Percentiles rank a stretch among this genome's conserved stretches.
Evolutionary conservation across 2,797 vertebrate species (phyloP).

Genomic region (Arnoldichthys spilopterus): DNA sequence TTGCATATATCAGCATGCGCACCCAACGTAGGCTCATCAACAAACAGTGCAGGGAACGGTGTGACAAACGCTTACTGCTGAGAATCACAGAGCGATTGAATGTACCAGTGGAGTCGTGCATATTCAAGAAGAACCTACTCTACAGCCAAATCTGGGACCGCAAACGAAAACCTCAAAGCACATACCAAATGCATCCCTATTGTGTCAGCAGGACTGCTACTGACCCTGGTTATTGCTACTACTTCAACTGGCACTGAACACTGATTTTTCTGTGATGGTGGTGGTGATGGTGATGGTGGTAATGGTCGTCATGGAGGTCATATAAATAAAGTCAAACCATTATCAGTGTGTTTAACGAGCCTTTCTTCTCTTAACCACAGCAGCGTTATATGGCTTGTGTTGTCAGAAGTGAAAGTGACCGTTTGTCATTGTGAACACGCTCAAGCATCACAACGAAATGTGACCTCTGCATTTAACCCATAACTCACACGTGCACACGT

Average conservation of each 20-base stretch:
- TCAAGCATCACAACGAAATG: too few relatives aligned
- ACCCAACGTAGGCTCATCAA: conserved; percentile 24
- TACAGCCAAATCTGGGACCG: conserved; percentile 19
- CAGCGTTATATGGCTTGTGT: neutral
- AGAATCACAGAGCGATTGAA: conserved; percentile 38
- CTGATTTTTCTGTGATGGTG: conserved; percentile 35
- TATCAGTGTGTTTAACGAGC: conserved; percentile 35
- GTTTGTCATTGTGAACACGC: too few relatives aligned
- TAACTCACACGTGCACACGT: too few relatives aligned
- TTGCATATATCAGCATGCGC: conserved; percentile 34
- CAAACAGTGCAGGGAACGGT: conserved; percentile 45
- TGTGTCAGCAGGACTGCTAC: conserved; percentile 42
- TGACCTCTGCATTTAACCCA: too few relatives aligned
- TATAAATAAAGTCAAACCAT: conserved; percentile 58
- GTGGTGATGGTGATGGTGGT: conserved; percentile 28
- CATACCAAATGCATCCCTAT: conserved; percentile 38
- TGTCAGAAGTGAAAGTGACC: too few relatives aligned
- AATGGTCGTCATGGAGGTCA: conserved; percentile 47
- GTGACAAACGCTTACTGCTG: conserved; percentile 34
- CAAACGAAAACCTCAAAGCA: conserved; percentile 24
- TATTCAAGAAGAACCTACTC: neutral
- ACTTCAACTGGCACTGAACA: conserved; percentile 35
- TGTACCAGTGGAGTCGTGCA: conserved; percentile 36
- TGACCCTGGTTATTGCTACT: conserved; percentile 34
- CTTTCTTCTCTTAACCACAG: conserved; percentile 22